Percentiles rank a stretch among this genome's conserved stretches.
These are phyloP conservation scores for Parochlus steinenii DNA, from an alignment of 2,888 invertebrate genomes.

Conservation along the genomic window DNA sequence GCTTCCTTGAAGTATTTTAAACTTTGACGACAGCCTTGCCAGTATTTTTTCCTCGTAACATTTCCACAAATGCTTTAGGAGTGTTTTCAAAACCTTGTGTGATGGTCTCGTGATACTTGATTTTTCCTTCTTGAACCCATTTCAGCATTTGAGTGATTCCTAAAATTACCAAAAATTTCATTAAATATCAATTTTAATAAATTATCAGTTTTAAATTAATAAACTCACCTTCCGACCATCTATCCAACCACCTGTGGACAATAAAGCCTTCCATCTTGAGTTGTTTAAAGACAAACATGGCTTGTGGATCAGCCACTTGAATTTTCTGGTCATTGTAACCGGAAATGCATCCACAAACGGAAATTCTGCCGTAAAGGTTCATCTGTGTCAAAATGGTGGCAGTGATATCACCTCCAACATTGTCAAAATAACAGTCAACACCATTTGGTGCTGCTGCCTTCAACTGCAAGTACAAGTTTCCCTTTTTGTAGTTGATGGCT, in stretches of 20 bases:
- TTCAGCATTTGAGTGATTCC: conserved; percentile 42
- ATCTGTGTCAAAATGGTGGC: conserved; percentile 43
- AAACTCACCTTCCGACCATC: no score
- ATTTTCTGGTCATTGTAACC: conserved; percentile 35
- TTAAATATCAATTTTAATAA: conserved; percentile 37
- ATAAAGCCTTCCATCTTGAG: conserved; percentile 40
- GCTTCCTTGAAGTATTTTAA: conserved; percentile 19
- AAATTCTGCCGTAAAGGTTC: conserved; percentile 46
- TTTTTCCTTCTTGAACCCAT: conserved; percentile 49
- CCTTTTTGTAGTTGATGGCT: conserved; percentile 57
- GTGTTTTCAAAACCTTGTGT: conserved; percentile 58
- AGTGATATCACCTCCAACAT: conserved; percentile 58
- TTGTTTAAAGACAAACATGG: conserved; percentile 36
- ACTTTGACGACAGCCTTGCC: conserved; percentile 55
- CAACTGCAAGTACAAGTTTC: conserved; percentile 37
- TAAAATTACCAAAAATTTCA: conserved; percentile 47
- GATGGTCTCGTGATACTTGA: conserved; percentile 49
- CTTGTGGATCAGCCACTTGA: conserved; percentile 31
- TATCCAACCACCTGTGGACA: conserved; percentile 35
- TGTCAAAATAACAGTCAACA: conserved; percentile 36
- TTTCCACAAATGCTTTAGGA: conserved; percentile 48
- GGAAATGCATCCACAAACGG: conserved; percentile 54
- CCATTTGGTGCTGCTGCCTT: conserved; percentile 47
- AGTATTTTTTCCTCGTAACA: conserved; percentile 45
- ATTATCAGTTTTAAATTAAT: no score